A percentile compares a stretch with the other conserved stretches of the same genome.
Evolutionary conservation across 2,797 vertebrate genomes (phyloP).

Genomic region (Phylloscopus collybita): DNA sequence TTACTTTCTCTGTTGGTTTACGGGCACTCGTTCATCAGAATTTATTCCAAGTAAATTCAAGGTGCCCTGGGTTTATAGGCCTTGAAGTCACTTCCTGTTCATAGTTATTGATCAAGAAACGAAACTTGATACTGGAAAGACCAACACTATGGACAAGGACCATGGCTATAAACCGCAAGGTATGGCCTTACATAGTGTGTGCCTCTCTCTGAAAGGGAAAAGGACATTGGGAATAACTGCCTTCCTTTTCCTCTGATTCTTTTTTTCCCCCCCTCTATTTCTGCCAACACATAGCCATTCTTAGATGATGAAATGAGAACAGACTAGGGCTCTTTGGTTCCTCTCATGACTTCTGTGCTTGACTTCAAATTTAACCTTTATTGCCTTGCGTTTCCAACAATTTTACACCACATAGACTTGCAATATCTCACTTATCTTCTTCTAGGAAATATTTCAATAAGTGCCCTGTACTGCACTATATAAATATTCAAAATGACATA

Average conservation of each 20-base stretch:
- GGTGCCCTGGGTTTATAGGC: neutral
- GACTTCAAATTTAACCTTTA: neutral
- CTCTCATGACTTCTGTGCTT: neutral
- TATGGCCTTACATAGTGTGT: neutral
- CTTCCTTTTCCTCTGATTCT: neutral
- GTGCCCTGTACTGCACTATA: neutral
- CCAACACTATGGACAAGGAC: neutral
- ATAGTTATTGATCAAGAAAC: neutral
- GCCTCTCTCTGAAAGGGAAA: neutral
- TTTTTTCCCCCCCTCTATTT: neutral
- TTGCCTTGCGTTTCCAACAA: neutral
- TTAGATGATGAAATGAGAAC: neutral
- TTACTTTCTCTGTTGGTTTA: neutral
- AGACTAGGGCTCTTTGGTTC: neutral
- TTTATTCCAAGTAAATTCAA: neutral
- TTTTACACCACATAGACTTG: neutral
- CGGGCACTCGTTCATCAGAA: neutral
- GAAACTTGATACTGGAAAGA: neutral
- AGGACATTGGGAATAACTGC: neutral
- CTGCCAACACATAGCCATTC: neutral
- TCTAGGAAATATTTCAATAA: neutral
- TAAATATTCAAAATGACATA: neutral
- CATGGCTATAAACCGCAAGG: neutral
- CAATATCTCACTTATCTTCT: neutral
- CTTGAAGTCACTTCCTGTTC: neutral